Conservation (phyloP, 2,113 vertebrate species). For the Hoplias malabaricus region DNA sequence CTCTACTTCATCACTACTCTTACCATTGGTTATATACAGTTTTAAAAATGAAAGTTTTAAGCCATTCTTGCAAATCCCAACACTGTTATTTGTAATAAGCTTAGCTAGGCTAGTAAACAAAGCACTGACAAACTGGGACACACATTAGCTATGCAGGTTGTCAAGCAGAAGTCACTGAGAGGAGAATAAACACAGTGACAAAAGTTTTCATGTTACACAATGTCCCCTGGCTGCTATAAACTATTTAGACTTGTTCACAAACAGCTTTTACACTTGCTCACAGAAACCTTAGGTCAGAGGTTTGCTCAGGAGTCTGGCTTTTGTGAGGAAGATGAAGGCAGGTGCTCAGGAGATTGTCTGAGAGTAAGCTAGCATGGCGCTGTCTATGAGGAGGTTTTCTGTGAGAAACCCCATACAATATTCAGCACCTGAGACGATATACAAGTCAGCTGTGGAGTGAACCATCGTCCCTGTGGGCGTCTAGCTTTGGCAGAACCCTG, state of each 20-base stretch:
- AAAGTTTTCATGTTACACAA: slow-evolving; percentile 10
- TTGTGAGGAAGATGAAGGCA: background rate
- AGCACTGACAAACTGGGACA: background rate
- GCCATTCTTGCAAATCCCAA: too few relatives aligned
- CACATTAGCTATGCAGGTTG: background rate
- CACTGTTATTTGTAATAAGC: too few relatives aligned
- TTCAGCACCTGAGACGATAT: slow-evolving; percentile 37
- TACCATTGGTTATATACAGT: too few relatives aligned
- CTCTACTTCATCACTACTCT: too few relatives aligned
- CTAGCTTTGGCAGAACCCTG: slow-evolving; percentile 23
- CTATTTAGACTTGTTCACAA: background rate
- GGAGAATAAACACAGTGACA: background rate
- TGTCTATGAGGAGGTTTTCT: slow-evolving; percentile 1
- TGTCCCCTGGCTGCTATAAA: background rate
- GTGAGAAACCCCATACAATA: slow-evolving; percentile 44
- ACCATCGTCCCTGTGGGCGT: slow-evolving; percentile 23
- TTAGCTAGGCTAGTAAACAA: background rate
- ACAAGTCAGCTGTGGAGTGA: slow-evolving; percentile 36
- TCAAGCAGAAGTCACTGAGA: background rate
- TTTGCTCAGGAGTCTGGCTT: background rate
- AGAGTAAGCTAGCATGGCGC: background rate
- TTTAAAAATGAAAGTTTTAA: too few relatives aligned
- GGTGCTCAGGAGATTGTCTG: background rate
- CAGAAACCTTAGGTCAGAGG: background rate
- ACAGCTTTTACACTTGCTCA: background rate